A percentile compares a stretch with the other conserved stretches of the same genome.
These are phyloP conservation scores for Melanargia galathea DNA, from an alignment of 2,888 invertebrate species.

Conservation along the genomic window DNA sequence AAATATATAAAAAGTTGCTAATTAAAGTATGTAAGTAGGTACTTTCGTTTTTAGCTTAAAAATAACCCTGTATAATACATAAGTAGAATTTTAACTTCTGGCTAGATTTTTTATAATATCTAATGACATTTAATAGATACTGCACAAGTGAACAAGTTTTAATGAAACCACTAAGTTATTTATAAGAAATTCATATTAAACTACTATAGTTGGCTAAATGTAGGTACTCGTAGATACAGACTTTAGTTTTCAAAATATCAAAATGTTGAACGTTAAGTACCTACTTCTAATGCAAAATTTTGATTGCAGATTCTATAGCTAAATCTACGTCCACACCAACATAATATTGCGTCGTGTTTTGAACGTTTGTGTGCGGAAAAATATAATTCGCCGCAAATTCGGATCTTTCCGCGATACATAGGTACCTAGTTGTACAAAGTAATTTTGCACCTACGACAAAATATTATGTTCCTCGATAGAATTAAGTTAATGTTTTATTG, in stretches of 20 bases:
- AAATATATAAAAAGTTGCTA: too few relatives aligned
- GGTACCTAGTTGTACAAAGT: neutral
- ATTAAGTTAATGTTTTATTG: too few relatives aligned
- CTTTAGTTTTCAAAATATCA: neutral
- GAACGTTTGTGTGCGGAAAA: too few relatives aligned
- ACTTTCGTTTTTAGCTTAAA: neutral
- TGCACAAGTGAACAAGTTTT: slow-evolving; percentile 7
- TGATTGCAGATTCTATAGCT: neutral
- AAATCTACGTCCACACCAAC: neutral
- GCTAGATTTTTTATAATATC: neutral
- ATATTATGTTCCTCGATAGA: too few relatives aligned
- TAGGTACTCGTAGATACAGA: too few relatives aligned
- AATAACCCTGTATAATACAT: neutral
- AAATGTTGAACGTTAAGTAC: too few relatives aligned
- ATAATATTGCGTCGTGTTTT: neutral
- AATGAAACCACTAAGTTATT: neutral
- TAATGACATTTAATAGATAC: neutral
- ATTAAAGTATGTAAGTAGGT: too few relatives aligned
- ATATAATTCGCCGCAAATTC: neutral
- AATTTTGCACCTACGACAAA: too few relatives aligned
- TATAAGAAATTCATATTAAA: neutral
- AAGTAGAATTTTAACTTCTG: neutral
- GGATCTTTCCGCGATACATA: too few relatives aligned
- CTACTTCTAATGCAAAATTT: slow-evolving; percentile 3
- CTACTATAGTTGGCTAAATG: neutral